Base-by-base conservation (phyloP, 2,797 vertebrate species). In the Taenioides sp. region DNA sequence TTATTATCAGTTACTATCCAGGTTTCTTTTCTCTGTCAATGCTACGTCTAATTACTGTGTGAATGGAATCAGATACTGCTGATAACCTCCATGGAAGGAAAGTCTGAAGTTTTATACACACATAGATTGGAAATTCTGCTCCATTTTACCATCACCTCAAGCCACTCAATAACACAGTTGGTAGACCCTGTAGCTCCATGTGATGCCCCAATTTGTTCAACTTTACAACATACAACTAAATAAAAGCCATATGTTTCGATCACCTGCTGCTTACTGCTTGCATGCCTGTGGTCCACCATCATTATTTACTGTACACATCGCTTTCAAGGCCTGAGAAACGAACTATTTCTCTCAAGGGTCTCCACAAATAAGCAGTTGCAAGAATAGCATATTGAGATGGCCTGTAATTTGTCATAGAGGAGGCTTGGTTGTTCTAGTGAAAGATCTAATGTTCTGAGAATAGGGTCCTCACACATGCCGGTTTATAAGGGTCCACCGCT, bases 101-200 rank as follows among this genome's bases (percentile, higher is more conserved):
- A 62, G 10, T 7, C 9, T 63, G 18, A 31, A 40, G 31, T 5
- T 40, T 9, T 16, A 47, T 77, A 25, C 40, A 57, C 12, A 12
- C 43, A 67, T 25, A 69, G 79, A 65, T 81, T 59, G 74, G 71
- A 67, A n/a, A 78, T 60, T 43, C 52, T 61, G 57, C 55, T 86
- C 43, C 72, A 49, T 86, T 92, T 92, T 84, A 92, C 80, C 49
- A 87, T 89, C 74, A 88, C 90, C 90, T 74, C 67, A 77, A 91
- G 86, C 91, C 78, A 88, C 86, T 87, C 85, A 14, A 22, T 80
- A 91, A 92, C 92, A 78, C 92, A 91, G 90, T 76, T 72, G 89
- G 90, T 64, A 73, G 67, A 68, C 69, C 77, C 79, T 81, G 81
- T 81, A 81, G 80, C 82, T 81, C 61, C 77, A 77, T 52, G 57